These are phyloP conservation scores for Sinonovacula constricta DNA, from an alignment of 1,140 invertebrate genomes.

Conservation along the genomic window DNA sequence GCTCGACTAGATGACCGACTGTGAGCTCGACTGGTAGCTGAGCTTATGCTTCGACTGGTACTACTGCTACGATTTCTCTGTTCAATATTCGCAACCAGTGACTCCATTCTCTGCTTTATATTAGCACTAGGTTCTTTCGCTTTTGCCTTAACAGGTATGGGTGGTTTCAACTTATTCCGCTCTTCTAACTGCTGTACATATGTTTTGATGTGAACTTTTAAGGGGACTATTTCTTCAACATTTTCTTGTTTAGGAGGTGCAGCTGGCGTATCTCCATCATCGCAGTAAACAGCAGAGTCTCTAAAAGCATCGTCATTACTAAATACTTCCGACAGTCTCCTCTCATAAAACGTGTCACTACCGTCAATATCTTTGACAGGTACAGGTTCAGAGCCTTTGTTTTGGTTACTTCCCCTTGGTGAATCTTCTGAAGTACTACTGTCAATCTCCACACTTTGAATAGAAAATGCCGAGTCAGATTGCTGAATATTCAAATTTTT, in stretches of 20 bases:
- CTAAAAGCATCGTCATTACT: constrained; percentile 40
- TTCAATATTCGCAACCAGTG: constrained; percentile 18
- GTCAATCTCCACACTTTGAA: constrained; percentile 38
- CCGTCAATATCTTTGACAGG: neutral
- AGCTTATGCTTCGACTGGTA: constrained; percentile 37
- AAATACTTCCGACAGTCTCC: constrained; percentile 31
- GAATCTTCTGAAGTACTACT: constrained; percentile 42
- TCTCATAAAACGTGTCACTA: constrained; percentile 36
- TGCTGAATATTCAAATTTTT: constrained; percentile 37
- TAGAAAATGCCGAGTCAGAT: constrained; percentile 48
- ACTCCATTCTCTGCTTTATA: constrained; percentile 47
- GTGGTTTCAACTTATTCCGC: constrained; percentile 19
- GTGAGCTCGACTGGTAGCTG: constrained; percentile 22
- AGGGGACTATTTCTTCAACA: neutral
- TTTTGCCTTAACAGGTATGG: constrained; percentile 1
- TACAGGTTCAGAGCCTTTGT: neutral
- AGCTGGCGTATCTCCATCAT: constrained; percentile 18
- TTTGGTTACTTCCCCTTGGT: neutral
- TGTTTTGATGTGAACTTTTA: constrained; percentile 24
- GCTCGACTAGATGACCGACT: constrained; percentile 43
- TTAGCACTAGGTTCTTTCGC: constrained; percentile 39
- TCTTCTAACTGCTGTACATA: constrained; percentile 40
- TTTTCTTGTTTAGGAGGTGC: neutral
- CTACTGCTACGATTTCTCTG: constrained; percentile 33
- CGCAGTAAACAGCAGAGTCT: constrained; percentile 48